A percentile compares a stretch with the other conserved stretches of the same genome.
Evolutionary conservation across 2,888 invertebrate species (phyloP).

Genomic region (Leptinotarsa peninsularis): DNA sequence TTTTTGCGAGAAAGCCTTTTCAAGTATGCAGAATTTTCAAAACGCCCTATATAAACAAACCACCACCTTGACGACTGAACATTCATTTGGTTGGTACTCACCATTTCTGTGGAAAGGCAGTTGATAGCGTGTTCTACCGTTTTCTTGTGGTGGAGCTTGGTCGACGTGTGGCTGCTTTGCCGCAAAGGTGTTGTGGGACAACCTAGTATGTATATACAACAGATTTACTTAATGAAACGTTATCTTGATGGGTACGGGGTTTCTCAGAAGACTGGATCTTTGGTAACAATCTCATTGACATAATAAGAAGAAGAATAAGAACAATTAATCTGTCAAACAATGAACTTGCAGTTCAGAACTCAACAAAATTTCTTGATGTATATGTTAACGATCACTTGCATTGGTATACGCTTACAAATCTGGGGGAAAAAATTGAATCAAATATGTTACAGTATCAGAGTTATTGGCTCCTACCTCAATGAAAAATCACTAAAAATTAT

Average conservation of each 20-base stretch:
- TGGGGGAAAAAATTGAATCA: no score
- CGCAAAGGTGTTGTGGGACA: constrained; percentile 73
- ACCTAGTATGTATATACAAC: constrained; percentile 62
- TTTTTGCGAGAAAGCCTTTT: constrained; percentile 17
- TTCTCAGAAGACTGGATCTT: constrained; percentile 4
- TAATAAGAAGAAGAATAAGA: no score
- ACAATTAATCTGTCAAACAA: no score
- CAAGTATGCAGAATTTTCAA: constrained; percentile 12
- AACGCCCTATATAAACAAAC: constrained; percentile 1
- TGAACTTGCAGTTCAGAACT: no score
- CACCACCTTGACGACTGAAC: neutral
- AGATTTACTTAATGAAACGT: neutral
- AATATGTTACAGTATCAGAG: no score
- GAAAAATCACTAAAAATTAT: no score
- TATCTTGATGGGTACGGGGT: neutral
- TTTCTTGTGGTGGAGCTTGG: constrained; percentile 68
- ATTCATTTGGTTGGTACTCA: constrained; percentile 68
- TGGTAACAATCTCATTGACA: no score
- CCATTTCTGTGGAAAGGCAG: constrained; percentile 88
- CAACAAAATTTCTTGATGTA: no score
- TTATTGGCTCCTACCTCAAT: no score
- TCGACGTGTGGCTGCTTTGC: constrained; percentile 66
- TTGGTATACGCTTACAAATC: no score
- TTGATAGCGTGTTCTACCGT: constrained; percentile 80
- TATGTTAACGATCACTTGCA: no score